phyloP scores from a whole-genome alignment of 2,797 vertebrate species.

The Psittacula derbiana region DNA sequence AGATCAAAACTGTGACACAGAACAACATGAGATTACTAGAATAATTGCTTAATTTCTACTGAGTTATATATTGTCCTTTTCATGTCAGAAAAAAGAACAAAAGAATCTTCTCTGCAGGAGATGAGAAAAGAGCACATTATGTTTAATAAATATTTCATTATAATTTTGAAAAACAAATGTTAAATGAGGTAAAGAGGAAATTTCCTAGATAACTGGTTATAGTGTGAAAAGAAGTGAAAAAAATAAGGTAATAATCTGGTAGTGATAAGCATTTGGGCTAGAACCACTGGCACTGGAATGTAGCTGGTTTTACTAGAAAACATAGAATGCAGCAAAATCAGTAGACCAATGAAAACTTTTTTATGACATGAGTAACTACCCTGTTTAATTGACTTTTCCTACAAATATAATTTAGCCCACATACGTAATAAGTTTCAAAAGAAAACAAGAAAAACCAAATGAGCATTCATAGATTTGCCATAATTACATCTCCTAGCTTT shows the following conservation, averaged over 20 bases:
- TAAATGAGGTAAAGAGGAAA: neutral
- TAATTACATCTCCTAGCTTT: neutral
- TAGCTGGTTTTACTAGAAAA: neutral
- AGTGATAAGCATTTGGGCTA: neutral
- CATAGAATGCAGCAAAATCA: neutral
- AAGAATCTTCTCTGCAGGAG: neutral
- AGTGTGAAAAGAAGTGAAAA: neutral
- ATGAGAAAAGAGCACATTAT: neutral
- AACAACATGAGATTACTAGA: neutral
- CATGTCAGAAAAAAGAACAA: neutral
- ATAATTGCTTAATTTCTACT: neutral
- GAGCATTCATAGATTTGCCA: neutral
- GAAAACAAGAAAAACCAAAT: neutral
- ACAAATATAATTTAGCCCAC: neutral
- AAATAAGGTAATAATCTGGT: neutral
- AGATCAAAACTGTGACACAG: neutral
- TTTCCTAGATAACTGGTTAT: neutral
- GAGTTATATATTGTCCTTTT: neutral
- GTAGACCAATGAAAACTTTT: neutral
- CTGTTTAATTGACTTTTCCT: neutral
- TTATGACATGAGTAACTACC: neutral
- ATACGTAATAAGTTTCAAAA: neutral
- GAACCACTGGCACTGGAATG: neutral
- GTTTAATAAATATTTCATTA: neutral
- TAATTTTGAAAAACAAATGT: neutral